These are phyloP conservation scores for Crossoptilon crossoptilon DNA, from an alignment of 2,797 vertebrate genomes.

Conservation along the genomic window DNA sequence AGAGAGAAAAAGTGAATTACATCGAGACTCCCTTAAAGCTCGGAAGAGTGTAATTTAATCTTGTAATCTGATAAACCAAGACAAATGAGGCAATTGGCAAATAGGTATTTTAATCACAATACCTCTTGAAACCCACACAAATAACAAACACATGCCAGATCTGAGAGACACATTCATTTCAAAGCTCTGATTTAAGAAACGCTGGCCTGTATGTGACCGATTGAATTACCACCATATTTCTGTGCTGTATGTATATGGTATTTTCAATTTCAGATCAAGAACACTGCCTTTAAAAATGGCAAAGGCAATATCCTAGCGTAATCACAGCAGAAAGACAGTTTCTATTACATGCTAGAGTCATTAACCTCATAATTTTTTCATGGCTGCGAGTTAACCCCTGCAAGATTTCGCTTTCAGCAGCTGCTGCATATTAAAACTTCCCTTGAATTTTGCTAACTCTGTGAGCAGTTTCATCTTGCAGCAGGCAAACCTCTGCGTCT, in stretches of 20 bases:
- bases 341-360: conserved; percentile 40
- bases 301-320: conserved; percentile 23
- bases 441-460: conserved; percentile 49
- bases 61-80: conserved; percentile 78
- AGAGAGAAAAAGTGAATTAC: not conserved
- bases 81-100: conserved; percentile 75
- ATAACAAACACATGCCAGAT: conserved; percentile 63
- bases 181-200: conserved; percentile 58
- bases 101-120: conserved; percentile 69
- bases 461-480: not conserved
- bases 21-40: conserved; percentile 50
- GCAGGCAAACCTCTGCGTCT: conserved; percentile 22
- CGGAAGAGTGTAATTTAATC: conserved; percentile 69
- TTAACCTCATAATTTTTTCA: conserved; percentile 71
- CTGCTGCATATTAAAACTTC: conserved; percentile 50
- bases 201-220: not conserved
- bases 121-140: conserved; percentile 60
- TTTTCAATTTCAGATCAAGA: conserved; percentile 62
- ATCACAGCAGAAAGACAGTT: conserved; percentile 34
- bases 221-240: conserved; percentile 66
- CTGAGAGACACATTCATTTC: conserved; percentile 67
- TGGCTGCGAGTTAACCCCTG: conserved; percentile 44
- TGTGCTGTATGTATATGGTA: not conserved
- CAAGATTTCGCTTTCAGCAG: conserved; percentile 51
- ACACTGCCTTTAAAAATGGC: conserved; percentile 51